phyloP scores from a whole-genome alignment of 2,113 vertebrate species.

The Chauna torquata region DNA sequence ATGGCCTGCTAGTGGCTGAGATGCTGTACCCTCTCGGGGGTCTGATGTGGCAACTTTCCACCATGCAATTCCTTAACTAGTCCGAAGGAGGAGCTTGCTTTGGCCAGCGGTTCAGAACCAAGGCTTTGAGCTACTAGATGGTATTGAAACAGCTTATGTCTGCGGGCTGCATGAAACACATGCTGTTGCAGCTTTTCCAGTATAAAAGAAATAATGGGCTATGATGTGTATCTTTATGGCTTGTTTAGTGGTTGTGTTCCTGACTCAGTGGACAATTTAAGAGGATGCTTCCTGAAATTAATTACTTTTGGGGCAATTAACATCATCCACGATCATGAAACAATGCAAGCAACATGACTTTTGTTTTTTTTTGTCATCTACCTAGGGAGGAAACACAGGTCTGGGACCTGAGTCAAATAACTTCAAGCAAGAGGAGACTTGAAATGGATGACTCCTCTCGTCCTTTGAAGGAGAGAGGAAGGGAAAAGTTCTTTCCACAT shows the following conservation, averaged over 20 bases:
- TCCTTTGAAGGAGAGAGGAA: not conserved
- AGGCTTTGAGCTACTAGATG: not conserved
- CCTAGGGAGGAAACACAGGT: not conserved
- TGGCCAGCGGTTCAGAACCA: not conserved
- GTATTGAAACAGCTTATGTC: not conserved
- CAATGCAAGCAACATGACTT: not conserved
- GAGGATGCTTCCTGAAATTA: conserved; percentile 18
- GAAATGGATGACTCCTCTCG: not conserved
- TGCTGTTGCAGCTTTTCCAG: not conserved
- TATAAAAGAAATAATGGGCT: not conserved
- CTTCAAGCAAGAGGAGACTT: conserved; percentile 28
- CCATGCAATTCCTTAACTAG: not conserved
- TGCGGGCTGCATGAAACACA: not conserved
- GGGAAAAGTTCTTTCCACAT: not conserved
- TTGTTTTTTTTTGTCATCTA: conserved; percentile 41
- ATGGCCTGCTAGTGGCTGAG: not conserved
- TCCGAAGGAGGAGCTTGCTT: not conserved
- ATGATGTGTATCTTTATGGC: not conserved
- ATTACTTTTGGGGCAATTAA: conserved; percentile 27
- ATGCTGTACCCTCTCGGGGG: not conserved
- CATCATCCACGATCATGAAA: not conserved
- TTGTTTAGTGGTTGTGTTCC: conserved; percentile 5
- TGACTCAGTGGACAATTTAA: not conserved
- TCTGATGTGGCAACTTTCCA: not conserved
- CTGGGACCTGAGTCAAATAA: not conserved